Base-by-base conservation (phyloP, 2,888 invertebrate genomes). In the Abrostola tripartita region DNA sequence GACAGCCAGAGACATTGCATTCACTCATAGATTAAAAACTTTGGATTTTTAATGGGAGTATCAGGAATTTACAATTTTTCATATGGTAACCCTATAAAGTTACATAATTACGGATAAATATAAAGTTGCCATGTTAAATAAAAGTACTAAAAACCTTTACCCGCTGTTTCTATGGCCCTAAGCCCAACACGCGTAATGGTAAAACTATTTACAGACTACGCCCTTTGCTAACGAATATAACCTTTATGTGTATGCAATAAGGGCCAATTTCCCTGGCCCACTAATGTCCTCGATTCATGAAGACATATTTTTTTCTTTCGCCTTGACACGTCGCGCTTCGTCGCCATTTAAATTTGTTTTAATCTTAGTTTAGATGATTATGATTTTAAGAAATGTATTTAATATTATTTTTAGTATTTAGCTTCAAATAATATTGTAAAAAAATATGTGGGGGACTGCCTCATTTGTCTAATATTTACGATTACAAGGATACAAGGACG, bases 151-250 rank as follows among this genome's bases (percentile, higher is more conserved):
- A 4, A 2, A 5, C 11, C 5, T 10, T 42, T 53, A n/a, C 0
- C 38, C 68, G 67, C 69, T 36, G 2, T 8, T 14, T 64, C 69
- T 40, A 35, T 65, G n/a, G 78, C 78, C 72, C 0, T 59, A 57
- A 61, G 53, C 54, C 72, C 70, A 70, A 54, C 68, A 59, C 65
- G 71, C 72, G 73, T 72, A 73, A 80, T 74, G 72, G 66, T 65
- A 61, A 72, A 79, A 79, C 78, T 79, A 79, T 79, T 79, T 79
- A 79, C 70, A 65, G 67, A 70, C 61, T 52, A 52, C 52, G 80
- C 79, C 79, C 81, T 79, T 80, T 69, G 70, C 51, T 41, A 50
- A 42, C 71, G 12, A 78, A 49, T 59, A 37, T 71, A 52, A 64
- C 44, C 57, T 69, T 24, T 78, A 75, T 44, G 0, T 0, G 2